Evolutionary conservation across 2,888 invertebrate species (phyloP).

Genomic region (Pollenia labialis): DNA sequence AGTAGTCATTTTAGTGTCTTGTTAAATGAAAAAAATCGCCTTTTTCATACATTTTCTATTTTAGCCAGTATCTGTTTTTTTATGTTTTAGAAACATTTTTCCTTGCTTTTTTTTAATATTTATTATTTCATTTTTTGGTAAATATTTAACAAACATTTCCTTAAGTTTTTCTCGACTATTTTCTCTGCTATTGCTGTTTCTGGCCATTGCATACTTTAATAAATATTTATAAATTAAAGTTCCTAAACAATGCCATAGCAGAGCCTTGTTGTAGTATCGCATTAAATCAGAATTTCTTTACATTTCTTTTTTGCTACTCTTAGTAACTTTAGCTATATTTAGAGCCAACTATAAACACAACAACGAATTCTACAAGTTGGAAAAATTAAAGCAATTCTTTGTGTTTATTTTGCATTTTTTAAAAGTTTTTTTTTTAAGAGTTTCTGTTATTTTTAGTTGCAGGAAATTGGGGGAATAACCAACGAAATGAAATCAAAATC

Average conservation of each 20-base stretch:
- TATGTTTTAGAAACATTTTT: conserved; percentile 20
- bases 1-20: conserved; percentile 46
- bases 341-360: neutral
- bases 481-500: conserved; percentile 33
- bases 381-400: conserved; percentile 25
- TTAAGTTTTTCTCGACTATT: neutral
- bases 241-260: conserved; percentile 48
- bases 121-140: conserved; percentile 4
- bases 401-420: neutral
- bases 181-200: neutral
- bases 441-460: neutral
- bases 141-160: neutral
- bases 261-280: neutral
- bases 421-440: conserved; percentile 19
- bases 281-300: conserved; percentile 6
- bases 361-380: neutral
- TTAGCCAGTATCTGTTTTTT: conserved; percentile 29
- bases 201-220: conserved; percentile 55
- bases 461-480: neutral
- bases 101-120: conserved; percentile 30
- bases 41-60: conserved; percentile 5
- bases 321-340: neutral
- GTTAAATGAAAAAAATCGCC: conserved; percentile 50
- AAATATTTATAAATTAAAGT: conserved; percentile 60
- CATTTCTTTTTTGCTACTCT: neutral